Percentiles rank a stretch among this genome's conserved stretches.
These are phyloP conservation scores for Trypoxylus dichotomus DNA, from an alignment of 1,140 invertebrate species.

Conservation along the genomic window DNA sequence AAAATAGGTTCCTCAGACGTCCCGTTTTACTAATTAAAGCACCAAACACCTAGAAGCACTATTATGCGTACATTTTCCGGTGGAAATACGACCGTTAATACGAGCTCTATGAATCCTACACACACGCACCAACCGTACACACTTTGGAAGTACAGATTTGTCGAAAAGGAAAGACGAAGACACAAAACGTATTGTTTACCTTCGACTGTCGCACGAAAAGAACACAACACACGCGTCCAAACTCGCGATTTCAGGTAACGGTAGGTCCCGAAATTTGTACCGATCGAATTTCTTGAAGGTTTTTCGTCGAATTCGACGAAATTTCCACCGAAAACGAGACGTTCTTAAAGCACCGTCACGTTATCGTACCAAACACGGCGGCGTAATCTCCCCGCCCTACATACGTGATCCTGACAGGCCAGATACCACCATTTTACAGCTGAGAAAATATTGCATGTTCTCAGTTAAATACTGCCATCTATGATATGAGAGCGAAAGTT, in stretches of 20 bases:
- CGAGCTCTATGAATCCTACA: not conserved
- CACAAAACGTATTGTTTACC: constrained; percentile 43
- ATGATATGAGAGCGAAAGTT: not conserved
- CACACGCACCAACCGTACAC: not conserved
- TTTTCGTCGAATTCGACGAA: not conserved
- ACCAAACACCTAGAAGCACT: not conserved
- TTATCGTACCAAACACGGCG: constrained; percentile 23
- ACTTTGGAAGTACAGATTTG: constrained; percentile 2
- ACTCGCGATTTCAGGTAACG: not conserved
- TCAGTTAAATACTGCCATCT: constrained; percentile 1
- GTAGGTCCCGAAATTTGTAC: not conserved
- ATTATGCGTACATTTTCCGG: not conserved
- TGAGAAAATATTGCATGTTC: constrained; percentile 30
- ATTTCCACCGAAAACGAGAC: not conserved
- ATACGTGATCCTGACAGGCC: constrained; percentile 43
- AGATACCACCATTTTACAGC: constrained; percentile 52
- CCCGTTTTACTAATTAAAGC: not conserved
- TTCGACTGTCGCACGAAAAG: constrained; percentile 29
- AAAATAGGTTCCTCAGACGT: constrained; percentile 32
- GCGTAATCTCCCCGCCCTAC: constrained; percentile 46
- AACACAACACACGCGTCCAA: constrained; percentile 23
- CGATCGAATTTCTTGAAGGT: constrained; percentile 5
- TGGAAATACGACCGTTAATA: not conserved
- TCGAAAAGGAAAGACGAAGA: constrained; percentile 35
- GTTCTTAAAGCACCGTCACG: constrained; percentile 4